Percentiles rank a stretch among this genome's conserved stretches.
Evolutionary conservation across 2,113 vertebrate genomes (phyloP).

Genomic region (Tringa solitaria): DNA sequence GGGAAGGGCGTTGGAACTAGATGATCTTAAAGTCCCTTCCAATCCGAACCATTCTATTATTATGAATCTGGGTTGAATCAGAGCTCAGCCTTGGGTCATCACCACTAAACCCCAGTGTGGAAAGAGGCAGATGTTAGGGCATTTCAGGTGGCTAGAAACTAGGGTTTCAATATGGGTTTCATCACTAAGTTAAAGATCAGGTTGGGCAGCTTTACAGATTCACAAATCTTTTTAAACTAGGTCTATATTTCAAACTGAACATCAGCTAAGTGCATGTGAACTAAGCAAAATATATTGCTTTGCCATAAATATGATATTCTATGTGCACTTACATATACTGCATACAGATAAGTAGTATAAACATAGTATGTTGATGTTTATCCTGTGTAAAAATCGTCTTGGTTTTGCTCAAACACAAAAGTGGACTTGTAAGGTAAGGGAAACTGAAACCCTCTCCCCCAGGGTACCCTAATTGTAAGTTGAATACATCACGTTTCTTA

Average conservation of each 20-base stretch:
- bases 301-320: background rate
- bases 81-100: background rate
- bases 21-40: background rate
- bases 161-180: background rate
- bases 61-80: background rate
- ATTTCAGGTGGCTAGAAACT: background rate
- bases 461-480: fast-evolving
- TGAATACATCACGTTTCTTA: background rate
- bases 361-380: background rate
- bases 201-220: background rate
- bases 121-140: background rate
- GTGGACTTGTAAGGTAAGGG: background rate
- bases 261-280: background rate
- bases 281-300: background rate
- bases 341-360: background rate
- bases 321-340: background rate
- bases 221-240: background rate
- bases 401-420: background rate
- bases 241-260: background rate
- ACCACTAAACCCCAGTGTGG: background rate
- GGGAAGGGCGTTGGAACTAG: background rate
- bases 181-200: background rate
- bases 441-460: background rate
- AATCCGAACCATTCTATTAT: background rate
- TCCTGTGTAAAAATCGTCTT: background rate